Conservation (phyloP, 1,140 invertebrate species). For the Hypsibius dujardini region DNA sequence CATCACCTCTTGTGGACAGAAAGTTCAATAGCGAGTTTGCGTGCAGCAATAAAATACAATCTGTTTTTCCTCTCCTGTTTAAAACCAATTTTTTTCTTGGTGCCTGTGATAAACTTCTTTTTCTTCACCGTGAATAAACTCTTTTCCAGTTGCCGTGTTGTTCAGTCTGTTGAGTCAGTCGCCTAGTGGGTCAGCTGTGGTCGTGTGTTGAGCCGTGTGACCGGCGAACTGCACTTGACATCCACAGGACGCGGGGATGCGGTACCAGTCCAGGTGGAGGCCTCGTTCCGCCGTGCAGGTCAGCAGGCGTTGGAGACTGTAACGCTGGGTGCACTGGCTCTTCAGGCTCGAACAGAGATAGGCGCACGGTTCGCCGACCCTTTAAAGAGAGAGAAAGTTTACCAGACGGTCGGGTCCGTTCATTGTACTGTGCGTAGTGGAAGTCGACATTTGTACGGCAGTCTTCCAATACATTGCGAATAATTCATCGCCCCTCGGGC, state of each 20-base stretch:
- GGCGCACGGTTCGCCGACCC: slow-evolving; percentile 5
- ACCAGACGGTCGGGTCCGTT: too few species aligned
- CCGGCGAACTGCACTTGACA: neutral
- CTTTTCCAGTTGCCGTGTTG: neutral
- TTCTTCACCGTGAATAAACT: too few species aligned
- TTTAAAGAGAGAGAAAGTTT: too few species aligned
- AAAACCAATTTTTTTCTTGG: too few species aligned
- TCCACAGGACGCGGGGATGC: slow-evolving; percentile 1
- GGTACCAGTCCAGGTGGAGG: slow-evolving; percentile 7
- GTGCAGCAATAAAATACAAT: too few species aligned
- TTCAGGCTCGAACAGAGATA: neutral
- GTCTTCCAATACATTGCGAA: too few species aligned
- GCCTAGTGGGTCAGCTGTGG: neutral
- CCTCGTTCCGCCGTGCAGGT: neutral
- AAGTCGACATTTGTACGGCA: too few species aligned
- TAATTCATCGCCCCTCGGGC: too few species aligned
- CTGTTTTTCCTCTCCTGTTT: too few species aligned
- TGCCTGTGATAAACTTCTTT: neutral
- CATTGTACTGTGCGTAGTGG: too few species aligned
- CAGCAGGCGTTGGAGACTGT: neutral
- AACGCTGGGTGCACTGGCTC: slow-evolving; percentile 4
- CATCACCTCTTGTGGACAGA: neutral
- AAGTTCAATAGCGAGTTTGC: neutral
- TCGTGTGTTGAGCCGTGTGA: neutral
- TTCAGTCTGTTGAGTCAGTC: slow-evolving; percentile 9